Evolutionary conservation across 2,797 vertebrate species (phyloP).

Genomic region (Artibeus lituratus): DNA sequence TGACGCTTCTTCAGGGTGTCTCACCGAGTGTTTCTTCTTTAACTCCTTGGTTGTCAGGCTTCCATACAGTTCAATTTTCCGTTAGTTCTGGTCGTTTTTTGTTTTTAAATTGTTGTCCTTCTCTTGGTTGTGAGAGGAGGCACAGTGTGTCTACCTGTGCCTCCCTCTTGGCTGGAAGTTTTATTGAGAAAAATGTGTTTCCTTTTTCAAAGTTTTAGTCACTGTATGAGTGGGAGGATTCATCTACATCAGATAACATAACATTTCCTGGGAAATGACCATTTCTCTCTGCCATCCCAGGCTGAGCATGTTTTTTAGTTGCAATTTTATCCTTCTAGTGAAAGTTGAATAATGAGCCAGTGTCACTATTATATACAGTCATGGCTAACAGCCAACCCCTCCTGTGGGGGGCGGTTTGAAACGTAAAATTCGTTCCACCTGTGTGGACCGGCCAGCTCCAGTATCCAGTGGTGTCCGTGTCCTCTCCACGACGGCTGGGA

Average conservation of each 20-base stretch:
- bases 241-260: not conserved
- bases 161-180: too few species aligned
- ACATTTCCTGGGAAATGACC: not conserved
- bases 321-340: not conserved
- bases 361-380: not conserved
- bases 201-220: not conserved
- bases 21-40: not conserved
- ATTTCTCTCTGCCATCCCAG: not conserved
- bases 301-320: not conserved
- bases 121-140: too few species aligned
- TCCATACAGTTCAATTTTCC: too few species aligned
- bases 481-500: not conserved
- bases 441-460: not conserved
- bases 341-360: not conserved
- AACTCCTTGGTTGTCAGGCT: too few species aligned
- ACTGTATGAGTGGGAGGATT: not conserved
- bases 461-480: not conserved
- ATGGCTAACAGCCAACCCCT: not conserved
- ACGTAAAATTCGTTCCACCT: not conserved
- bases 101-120: too few species aligned
- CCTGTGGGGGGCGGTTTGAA: not conserved
- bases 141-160: too few species aligned
- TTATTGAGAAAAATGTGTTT: not conserved
- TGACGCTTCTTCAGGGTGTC: not conserved
- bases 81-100: too few species aligned